A percentile compares a stretch with the other conserved stretches of the same genome.
Conservation (phyloP, 2,888 invertebrate genomes). For the Athripsodes cinereus region DNA sequence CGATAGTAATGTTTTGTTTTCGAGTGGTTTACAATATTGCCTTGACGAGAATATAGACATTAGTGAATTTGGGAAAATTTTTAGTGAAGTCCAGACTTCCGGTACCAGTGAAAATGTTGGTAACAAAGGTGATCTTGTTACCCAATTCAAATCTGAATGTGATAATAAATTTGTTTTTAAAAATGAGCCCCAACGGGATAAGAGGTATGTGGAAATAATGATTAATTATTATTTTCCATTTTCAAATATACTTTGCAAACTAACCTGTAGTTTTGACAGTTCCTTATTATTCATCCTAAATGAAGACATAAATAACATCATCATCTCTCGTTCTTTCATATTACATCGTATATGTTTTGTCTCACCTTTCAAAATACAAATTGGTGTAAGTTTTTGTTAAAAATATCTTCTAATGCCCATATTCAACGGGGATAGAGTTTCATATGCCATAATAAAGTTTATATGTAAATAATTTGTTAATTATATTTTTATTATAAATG, state of each 20-base stretch:
- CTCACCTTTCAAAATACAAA: slow-evolving; percentile 9
- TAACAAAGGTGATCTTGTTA: not conserved
- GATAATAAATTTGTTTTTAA: not conserved
- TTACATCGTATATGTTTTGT: not conserved
- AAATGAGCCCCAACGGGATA: not conserved
- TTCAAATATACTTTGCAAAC: not conserved
- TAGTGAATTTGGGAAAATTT: slow-evolving; percentile 43
- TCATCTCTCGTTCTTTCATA: slow-evolving; percentile 13
- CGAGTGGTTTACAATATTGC: slow-evolving; percentile 50
- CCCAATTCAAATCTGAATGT: not conserved
- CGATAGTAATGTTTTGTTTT: slow-evolving; percentile 39
- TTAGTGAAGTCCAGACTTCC: slow-evolving; percentile 40
- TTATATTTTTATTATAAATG: too few species aligned
- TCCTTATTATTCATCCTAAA: slow-evolving; percentile 8
- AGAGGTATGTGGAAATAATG: not conserved
- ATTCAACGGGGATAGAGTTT: slow-evolving; percentile 25
- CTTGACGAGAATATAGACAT: slow-evolving; percentile 43
- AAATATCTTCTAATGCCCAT: slow-evolving; percentile 28
- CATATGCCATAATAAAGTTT: slow-evolving; percentile 6
- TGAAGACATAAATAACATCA: slow-evolving; percentile 18
- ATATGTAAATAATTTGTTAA: not conserved
- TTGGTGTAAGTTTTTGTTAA: slow-evolving; percentile 23
- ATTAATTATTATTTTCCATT: not conserved
- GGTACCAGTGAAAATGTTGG: slow-evolving; percentile 30
- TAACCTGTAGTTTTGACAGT: slow-evolving; percentile 6